These are phyloP conservation scores for Chrysolina haemoptera DNA, from an alignment of 2,888 invertebrate species.

Conservation along the genomic window DNA sequence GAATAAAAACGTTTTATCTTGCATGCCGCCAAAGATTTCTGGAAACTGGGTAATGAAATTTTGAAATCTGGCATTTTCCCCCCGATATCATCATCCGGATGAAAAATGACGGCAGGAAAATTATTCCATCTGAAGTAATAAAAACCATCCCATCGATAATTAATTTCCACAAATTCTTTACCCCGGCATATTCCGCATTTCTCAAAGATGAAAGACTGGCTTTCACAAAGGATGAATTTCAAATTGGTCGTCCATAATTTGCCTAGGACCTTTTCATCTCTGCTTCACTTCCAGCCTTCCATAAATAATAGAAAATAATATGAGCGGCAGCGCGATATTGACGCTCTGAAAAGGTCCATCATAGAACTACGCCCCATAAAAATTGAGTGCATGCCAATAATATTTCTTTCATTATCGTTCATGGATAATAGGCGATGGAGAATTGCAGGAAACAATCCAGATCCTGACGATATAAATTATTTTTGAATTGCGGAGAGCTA, in stretches of 20 bases:
- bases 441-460: neutral
- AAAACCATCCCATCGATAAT: neutral
- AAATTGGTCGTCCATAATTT: slow-evolving; percentile 36
- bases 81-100: neutral
- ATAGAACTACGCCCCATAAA: slow-evolving; percentile 34
- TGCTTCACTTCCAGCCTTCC: neutral
- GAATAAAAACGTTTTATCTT: too few relatives aligned
- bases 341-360: slow-evolving; percentile 28
- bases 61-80: too few relatives aligned
- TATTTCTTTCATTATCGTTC: neutral
- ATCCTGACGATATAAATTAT: neutral
- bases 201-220: neutral
- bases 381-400: slow-evolving; percentile 33
- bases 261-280: slow-evolving; percentile 28
- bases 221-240: slow-evolving; percentile 28
- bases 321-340: slow-evolving; percentile 27
- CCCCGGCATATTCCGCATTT: neutral
- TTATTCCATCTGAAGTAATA: neutral
- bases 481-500: neutral
- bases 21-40: too few relatives aligned
- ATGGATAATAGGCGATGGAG: neutral
- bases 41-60: too few relatives aligned
- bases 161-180: slow-evolving; percentile 11
- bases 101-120: neutral
- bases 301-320: slow-evolving; percentile 35